These are phyloP conservation scores for Nomada ferruginata DNA, from an alignment of 2,888 invertebrate species.

Conservation along the genomic window DNA sequence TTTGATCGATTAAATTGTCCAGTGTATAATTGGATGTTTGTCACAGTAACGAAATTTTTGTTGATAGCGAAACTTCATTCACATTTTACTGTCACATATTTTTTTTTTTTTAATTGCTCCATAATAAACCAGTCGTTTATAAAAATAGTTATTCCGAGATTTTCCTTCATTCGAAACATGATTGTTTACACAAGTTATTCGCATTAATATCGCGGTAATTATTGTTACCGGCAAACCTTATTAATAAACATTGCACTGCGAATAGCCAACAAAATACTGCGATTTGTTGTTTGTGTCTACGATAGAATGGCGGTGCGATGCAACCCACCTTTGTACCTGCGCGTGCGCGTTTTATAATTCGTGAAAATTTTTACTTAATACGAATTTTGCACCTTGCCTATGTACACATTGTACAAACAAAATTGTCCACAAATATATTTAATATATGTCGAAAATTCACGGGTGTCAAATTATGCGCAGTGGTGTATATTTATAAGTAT, in stretches of 20 bases:
- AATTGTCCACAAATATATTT: neutral
- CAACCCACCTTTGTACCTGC: conserved; percentile 2
- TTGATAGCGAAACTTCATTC: neutral
- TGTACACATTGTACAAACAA: neutral
- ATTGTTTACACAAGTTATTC: neutral
- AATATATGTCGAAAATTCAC: neutral
- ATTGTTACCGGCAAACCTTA: neutral
- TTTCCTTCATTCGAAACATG: conserved; percentile 16
- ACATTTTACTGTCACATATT: conserved; percentile 29
- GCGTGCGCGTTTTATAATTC: conserved; percentile 36
- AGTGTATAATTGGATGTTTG: neutral
- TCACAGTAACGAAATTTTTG: neutral
- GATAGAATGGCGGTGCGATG: conserved; percentile 36
- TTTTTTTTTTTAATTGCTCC: conserved; percentile 8
- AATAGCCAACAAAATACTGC: neutral
- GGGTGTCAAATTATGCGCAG: neutral
- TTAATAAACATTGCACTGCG: neutral
- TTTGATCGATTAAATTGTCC: conserved; percentile 9
- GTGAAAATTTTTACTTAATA: neutral
- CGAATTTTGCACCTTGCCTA: neutral
- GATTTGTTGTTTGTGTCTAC: conserved; percentile 18
- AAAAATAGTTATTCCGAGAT: neutral
- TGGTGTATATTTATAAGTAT: neutral
- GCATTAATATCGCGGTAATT: neutral
- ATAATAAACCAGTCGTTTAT: neutral